phyloP scores from a whole-genome alignment of 2,113 vertebrate species.

The Zosterops lateralis region DNA sequence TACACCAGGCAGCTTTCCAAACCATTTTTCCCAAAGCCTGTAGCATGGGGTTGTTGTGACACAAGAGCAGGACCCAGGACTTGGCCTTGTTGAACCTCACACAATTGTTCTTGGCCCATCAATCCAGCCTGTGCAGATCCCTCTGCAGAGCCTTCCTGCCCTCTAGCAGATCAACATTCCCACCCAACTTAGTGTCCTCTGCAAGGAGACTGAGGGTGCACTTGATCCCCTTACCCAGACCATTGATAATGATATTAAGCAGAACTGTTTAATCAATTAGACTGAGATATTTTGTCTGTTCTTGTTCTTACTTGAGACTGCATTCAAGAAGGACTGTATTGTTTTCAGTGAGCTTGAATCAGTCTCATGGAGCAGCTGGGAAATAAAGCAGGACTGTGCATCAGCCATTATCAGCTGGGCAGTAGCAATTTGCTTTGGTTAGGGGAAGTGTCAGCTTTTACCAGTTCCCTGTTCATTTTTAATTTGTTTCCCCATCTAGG shows the following conservation, averaged over 20 bases:
- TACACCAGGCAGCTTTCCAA: background rate
- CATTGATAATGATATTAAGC: background rate
- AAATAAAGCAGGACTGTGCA: background rate
- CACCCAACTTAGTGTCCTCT: background rate
- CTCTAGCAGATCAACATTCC: background rate
- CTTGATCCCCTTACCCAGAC: background rate
- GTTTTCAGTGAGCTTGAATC: background rate
- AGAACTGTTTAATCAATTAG: background rate
- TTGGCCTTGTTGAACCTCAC: background rate
- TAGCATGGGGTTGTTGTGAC: background rate
- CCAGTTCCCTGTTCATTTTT: background rate
- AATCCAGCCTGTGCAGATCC: background rate
- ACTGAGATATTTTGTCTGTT: background rate
- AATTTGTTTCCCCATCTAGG: background rate
- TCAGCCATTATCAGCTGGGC: background rate
- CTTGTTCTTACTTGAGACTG: background rate
- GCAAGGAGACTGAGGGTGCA: background rate
- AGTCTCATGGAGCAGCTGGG: background rate
- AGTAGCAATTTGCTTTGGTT: background rate
- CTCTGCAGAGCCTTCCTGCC: background rate
- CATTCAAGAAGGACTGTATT: background rate
- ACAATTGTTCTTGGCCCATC: background rate
- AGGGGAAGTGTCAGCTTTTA: background rate
- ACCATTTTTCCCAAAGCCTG: background rate
- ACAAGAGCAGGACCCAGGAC: background rate